Percentiles rank a stretch among this genome's conserved stretches.
These are phyloP conservation scores for Sepiola atlantica DNA, from an alignment of 2,888 invertebrate genomes.

Conservation along the genomic window DNA sequence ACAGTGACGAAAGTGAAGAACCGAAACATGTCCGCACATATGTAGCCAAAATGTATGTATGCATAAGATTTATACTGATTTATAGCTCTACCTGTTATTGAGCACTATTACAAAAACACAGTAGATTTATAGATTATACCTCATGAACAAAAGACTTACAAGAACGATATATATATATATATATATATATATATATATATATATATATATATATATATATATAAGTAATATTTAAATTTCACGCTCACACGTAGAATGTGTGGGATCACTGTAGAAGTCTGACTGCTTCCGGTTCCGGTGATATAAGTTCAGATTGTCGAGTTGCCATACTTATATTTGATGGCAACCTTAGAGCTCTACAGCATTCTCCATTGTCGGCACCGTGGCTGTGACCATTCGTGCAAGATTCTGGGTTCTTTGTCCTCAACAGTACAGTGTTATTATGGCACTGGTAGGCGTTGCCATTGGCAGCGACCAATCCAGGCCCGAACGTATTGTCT, in stretches of 20 bases:
- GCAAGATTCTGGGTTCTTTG: neutral
- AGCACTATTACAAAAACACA: too few species aligned
- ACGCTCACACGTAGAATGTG: neutral
- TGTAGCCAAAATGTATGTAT: too few species aligned
- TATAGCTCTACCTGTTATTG: too few species aligned
- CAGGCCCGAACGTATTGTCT: neutral
- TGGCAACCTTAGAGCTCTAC: neutral
- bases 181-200: neutral
- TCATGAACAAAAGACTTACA: neutral
- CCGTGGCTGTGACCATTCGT: neutral
- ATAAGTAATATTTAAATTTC: neutral
- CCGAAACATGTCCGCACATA: too few species aligned
- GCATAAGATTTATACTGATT: too few species aligned
- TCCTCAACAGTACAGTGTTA: neutral
- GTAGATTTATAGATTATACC: too few species aligned
- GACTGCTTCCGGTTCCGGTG: conserved; percentile 39
- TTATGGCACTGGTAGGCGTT: neutral
- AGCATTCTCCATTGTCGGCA: neutral
- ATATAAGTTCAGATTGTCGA: conserved; percentile 8
- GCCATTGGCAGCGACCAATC: neutral
- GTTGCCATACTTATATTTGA: neutral
- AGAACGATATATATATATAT: neutral
- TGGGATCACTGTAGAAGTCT: conserved; percentile 41
- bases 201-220: neutral
- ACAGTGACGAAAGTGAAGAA: too few species aligned